phyloP scores from a whole-genome alignment of 2,113 vertebrate genomes.

The Micromys minutus region DNA sequence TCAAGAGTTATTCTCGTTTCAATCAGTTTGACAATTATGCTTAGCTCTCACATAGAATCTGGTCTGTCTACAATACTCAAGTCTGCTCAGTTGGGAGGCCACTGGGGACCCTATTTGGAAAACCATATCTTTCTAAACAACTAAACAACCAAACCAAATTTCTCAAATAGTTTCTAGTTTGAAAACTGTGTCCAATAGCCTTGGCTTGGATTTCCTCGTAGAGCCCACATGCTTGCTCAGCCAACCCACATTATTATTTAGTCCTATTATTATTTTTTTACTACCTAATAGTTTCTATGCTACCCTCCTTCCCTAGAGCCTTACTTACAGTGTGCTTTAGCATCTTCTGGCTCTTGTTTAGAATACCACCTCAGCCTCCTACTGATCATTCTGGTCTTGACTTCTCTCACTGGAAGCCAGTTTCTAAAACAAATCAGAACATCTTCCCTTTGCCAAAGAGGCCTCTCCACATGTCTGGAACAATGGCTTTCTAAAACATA shows the following conservation, averaged over 20 bases:
- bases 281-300: neutral
- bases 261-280: neutral
- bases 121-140: neutral
- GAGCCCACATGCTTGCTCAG: fast-evolving
- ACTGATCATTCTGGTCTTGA: neutral
- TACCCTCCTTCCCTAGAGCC: neutral
- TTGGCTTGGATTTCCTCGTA: neutral
- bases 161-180: neutral
- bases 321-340: neutral
- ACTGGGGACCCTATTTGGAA: neutral
- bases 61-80: neutral
- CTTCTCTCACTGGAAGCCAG: neutral
- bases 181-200: neutral
- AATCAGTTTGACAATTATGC: neutral
- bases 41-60: neutral
- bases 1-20: neutral
- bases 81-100: neutral
- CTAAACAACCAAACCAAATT: neutral
- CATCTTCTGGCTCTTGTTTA: neutral
- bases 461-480: neutral
- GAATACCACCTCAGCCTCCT: neutral
- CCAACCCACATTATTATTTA: neutral
- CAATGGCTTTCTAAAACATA: neutral
- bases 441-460: neutral
- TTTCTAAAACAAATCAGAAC: neutral